A percentile compares a stretch with the other conserved stretches of the same genome.
These are phyloP conservation scores for Cyclina sinensis DNA, from an alignment of 1,140 invertebrate genomes.

Conservation along the genomic window DNA sequence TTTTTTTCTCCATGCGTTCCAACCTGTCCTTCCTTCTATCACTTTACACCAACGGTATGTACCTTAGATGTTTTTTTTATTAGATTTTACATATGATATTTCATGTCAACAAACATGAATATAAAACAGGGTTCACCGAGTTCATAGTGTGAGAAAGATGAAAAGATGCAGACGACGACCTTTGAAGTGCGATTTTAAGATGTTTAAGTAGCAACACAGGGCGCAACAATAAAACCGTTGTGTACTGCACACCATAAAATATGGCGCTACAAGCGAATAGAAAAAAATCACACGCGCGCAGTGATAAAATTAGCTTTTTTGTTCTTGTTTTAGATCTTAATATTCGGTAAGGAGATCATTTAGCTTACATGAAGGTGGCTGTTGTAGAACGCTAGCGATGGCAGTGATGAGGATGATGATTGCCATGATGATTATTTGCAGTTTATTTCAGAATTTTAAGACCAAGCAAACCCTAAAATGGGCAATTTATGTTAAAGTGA, in stretches of 20 bases:
- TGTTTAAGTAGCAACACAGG: neutral
- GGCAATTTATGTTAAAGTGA: too few species aligned
- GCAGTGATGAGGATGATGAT: neutral
- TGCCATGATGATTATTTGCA: neutral
- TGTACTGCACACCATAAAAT: neutral
- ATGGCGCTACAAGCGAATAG: neutral
- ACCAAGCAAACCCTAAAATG: too few species aligned
- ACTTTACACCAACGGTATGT: too few species aligned
- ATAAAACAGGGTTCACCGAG: neutral
- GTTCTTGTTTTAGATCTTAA: too few species aligned
- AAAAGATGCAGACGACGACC: neutral
- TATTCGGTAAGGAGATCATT: too few species aligned
- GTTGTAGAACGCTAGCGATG: neutral
- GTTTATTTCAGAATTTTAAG: too few species aligned
- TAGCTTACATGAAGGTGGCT: too few species aligned
- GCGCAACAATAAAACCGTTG: neutral
- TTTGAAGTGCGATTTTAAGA: conserved; percentile 6
- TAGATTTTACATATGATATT: conserved; percentile 20
- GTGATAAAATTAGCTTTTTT: too few species aligned
- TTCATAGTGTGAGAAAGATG: neutral
- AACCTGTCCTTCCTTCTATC: too few species aligned
- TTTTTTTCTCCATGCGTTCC: too few species aligned
- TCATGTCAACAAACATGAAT: conserved; percentile 3
- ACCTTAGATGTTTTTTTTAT: too few species aligned
- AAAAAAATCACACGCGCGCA: neutral